These are phyloP conservation scores for Remorina albescens DNA, from an alignment of 2,797 vertebrate species.

Conservation along the genomic window DNA sequence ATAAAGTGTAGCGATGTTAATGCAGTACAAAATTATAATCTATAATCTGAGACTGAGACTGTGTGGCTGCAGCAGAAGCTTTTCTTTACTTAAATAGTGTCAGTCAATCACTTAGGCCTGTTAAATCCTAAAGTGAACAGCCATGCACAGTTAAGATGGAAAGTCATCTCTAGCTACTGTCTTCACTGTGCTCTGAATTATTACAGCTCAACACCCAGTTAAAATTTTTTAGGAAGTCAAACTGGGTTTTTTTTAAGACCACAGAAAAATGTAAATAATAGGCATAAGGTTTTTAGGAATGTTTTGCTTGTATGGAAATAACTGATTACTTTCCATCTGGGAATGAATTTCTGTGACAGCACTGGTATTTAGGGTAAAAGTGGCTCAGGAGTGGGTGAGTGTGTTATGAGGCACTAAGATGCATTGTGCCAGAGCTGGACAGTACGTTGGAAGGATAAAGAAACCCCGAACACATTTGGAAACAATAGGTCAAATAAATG, in stretches of 20 bases:
- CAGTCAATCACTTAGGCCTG: neutral
- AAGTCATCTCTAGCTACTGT: neutral
- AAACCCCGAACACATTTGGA: constrained; percentile 36
- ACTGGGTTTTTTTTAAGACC: neutral
- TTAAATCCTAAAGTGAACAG: no score
- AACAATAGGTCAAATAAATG: constrained; percentile 40
- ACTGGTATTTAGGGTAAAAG: neutral
- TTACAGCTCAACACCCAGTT: neutral
- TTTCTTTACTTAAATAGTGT: no score
- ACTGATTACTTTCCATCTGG: neutral
- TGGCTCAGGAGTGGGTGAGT: neutral
- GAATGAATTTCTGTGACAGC: constrained; percentile 8
- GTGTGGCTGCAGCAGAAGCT: constrained; percentile 1
- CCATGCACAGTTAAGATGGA: neutral
- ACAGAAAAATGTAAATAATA: neutral
- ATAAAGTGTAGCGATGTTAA: constrained; percentile 11
- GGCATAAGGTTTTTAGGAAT: constrained; percentile 48
- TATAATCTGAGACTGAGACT: neutral
- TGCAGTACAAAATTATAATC: neutral
- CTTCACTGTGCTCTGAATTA: neutral
- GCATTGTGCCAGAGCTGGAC: constrained; percentile 2
- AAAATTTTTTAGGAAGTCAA: neutral
- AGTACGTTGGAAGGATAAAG: constrained; percentile 3
- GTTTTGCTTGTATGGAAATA: constrained; percentile 18
- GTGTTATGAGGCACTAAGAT: constrained; percentile 59